Base-by-base conservation (phyloP, 2,797 vertebrate species). In the Helostoma temminkii region DNA sequence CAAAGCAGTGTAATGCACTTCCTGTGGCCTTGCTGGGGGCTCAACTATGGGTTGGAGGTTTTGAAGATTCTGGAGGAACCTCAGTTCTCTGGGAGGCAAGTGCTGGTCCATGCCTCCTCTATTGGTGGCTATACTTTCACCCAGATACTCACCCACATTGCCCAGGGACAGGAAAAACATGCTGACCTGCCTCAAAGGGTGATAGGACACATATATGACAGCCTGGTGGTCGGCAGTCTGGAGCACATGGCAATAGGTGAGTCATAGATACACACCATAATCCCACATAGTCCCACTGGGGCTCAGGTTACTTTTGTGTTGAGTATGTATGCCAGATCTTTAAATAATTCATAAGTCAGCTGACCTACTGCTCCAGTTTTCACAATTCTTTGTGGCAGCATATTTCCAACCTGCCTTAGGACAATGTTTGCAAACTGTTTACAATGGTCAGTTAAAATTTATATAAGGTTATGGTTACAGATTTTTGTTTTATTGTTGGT, bases 41-140 rank as follows among this genome's bases (percentile, higher is more conserved):
- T 90, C 2, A 59, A 87, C 6, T 80, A 86, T 1, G 88, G 88
- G 2, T 26, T 82, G 7, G 74, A 81, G 5, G 28, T 92, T 6
- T 65, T 94, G 43, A 42, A 78, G 11, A 42, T 92, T 6, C 69
- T 95, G 60, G 87, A 91, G 50, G 89, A 83, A 6, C 89, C 89
- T 15, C 59, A 12, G 30, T 94, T 93, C 37, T 81, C 81, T 1
- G 16, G 39, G 22, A 76, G 87, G 46, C 68, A 80, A 0, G 43
- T 95, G 41, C 54, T 95, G 74, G 87, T 94, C 24, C 93, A 95
- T 0, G 83, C 90, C 39, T 78, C 91, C 48, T 95, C 94, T 15
- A 92, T 94, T 1, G 93, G 93, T 0, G 93, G 91, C 60, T 96
- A 89, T 78, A 94, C 90, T 1, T 95, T 95, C 48, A 75, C 73